Evolutionary conservation across 2,113 vertebrate species (phyloP).

Genomic region (Callocephalon fimbriatum): DNA sequence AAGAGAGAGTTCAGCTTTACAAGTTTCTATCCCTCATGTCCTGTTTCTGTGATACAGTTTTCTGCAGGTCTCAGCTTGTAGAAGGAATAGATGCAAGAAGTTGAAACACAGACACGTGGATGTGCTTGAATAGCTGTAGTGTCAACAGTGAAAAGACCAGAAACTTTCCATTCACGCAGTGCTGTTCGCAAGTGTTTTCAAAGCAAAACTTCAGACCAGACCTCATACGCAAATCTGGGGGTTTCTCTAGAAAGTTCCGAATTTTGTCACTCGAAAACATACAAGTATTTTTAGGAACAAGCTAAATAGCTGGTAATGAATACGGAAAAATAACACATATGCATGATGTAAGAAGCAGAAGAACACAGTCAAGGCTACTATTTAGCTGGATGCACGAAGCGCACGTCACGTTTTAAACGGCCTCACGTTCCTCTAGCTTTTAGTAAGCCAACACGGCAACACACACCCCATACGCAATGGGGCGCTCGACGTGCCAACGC

Average conservation of each 20-base stretch:
- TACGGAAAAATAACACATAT: fast-evolving
- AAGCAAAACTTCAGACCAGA: not conserved
- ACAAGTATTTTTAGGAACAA: not conserved
- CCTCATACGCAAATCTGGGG: fast-evolving
- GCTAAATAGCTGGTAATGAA: fast-evolving
- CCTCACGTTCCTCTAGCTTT: not conserved
- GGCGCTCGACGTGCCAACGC: fast-evolving
- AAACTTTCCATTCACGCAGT: not conserved
- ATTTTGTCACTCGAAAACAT: not conserved
- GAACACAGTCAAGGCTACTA: fast-evolving
- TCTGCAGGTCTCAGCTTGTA: not conserved
- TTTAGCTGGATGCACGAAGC: fast-evolving
- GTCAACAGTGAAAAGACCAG: not conserved
- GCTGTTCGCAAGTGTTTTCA: not conserved
- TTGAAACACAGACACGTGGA: fast-evolving
- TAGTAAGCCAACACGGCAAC: fast-evolving
- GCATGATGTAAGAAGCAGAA: fast-evolving
- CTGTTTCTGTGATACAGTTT: not conserved
- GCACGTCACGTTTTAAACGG: fast-evolving
- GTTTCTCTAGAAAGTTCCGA: not conserved
- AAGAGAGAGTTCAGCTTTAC: not conserved
- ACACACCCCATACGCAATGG: fast-evolving
- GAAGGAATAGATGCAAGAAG: not conserved
- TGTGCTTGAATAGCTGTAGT: not conserved
- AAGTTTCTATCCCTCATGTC: not conserved